Conservation (phyloP, 2,888 invertebrate species). For the Limnephilus marmoratus region DNA sequence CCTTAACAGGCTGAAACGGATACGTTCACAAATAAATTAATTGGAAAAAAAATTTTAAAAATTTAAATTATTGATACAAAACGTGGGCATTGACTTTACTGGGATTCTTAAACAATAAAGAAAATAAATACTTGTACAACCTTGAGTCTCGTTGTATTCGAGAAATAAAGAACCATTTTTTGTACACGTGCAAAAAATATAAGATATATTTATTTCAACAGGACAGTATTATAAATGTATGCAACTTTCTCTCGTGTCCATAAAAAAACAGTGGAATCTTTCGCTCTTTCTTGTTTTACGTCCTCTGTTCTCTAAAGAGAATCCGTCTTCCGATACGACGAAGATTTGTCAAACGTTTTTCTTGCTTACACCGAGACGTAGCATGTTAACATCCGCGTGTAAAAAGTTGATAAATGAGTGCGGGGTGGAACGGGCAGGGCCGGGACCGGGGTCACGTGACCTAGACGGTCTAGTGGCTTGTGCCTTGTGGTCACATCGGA, state of each 20-base stretch:
- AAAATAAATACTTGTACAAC: not conserved
- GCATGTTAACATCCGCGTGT: conserved; percentile 51
- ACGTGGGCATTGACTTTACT: not conserved
- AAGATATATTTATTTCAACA: not conserved
- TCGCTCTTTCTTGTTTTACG: not conserved
- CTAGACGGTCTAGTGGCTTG: not conserved
- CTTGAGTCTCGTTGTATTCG: not conserved
- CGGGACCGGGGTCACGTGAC: not conserved
- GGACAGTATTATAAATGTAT: not conserved
- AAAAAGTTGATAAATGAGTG: conserved; percentile 58
- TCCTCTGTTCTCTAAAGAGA: not conserved
- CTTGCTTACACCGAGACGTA: conserved; percentile 42
- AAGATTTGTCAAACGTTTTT: conserved; percentile 50
- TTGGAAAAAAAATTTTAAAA: no score
- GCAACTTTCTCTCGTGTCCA: not conserved
- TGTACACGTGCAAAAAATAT: not conserved
- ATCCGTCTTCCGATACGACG: conserved; percentile 35
- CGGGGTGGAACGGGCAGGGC: conserved; percentile 11
- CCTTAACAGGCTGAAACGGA: no score
- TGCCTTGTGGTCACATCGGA: no score
- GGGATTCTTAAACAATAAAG: not conserved
- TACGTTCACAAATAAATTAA: no score
- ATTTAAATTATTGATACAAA: no score
- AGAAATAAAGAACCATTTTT: not conserved
- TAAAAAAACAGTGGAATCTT: not conserved